Conservation (phyloP, 2,888 invertebrate species). For the Thysanoteuthis rhombus region DNA sequence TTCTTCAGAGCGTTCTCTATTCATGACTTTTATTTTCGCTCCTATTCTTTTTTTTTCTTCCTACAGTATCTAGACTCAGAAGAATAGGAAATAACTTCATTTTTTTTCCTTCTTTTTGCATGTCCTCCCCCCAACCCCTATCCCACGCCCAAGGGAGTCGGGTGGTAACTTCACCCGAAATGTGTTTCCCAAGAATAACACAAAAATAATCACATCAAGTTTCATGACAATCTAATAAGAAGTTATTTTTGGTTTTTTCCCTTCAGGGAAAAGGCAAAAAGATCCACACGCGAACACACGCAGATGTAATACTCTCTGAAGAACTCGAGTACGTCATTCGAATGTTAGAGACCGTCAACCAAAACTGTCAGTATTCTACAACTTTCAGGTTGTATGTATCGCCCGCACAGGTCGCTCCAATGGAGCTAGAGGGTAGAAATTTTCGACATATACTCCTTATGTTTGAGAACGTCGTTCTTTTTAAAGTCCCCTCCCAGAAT, state of each 20-base stretch:
- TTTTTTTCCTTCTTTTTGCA: background rate
- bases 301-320: too few relatives aligned
- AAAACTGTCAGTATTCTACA: too few relatives aligned
- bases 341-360: too few relatives aligned
- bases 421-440: too few relatives aligned
- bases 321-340: too few relatives aligned
- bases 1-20: background rate
- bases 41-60: background rate
- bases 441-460: too few relatives aligned
- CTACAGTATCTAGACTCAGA: background rate
- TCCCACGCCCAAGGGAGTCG: background rate
- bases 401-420: too few relatives aligned
- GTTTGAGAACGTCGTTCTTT: too few relatives aligned
- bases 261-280: background rate
- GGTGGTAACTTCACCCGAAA: background rate
- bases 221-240: background rate
- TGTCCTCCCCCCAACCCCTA: background rate
- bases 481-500: too few relatives aligned
- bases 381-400: too few relatives aligned
- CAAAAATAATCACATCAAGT: background rate
- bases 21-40: background rate
- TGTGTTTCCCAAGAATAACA: background rate
- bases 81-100: background rate
- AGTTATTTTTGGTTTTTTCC: background rate
- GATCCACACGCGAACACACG: background rate